These are phyloP conservation scores for Cyclura pinguis DNA, from an alignment of 2,797 vertebrate genomes.

Conservation along the genomic window DNA sequence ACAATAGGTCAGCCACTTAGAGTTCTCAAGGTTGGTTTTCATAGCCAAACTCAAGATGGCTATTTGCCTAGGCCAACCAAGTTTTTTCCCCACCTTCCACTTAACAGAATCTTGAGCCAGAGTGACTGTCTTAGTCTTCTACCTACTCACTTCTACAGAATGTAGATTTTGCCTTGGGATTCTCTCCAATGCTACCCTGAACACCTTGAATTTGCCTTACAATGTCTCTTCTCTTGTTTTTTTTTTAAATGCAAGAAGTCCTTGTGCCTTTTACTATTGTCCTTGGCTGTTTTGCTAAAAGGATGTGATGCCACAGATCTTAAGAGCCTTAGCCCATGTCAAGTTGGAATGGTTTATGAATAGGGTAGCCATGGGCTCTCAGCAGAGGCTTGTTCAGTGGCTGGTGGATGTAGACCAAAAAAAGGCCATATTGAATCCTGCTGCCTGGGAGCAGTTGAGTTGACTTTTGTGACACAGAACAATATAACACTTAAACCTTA, in stretches of 20 bases:
- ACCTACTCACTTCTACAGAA: not conserved
- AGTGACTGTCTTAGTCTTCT: not conserved
- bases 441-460: not conserved
- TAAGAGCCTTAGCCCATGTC: conserved; percentile 22
- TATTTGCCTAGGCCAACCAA: not conserved
- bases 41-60: not conserved
- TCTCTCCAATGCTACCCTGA: conserved; percentile 30
- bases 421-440: not conserved
- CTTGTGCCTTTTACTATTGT: conserved; percentile 40
- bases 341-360: not conserved
- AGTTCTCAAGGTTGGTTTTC: not conserved
- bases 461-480: not conserved
- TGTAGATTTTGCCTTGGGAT: conserved; percentile 15
- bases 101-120: not conserved
- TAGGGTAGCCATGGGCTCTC: not conserved
- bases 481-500: not conserved
- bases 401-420: not conserved
- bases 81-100: conserved; percentile 2
- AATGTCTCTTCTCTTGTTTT: not conserved
- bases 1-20: too few species aligned
- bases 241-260: conserved; percentile 7
- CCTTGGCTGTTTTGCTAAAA: conserved; percentile 1
- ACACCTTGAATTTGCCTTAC: conserved; percentile 36
- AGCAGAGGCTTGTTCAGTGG: not conserved
- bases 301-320: not conserved